phyloP scores from a whole-genome alignment of 2,888 invertebrate genomes.

The Tanytarsus gracilentus region DNA sequence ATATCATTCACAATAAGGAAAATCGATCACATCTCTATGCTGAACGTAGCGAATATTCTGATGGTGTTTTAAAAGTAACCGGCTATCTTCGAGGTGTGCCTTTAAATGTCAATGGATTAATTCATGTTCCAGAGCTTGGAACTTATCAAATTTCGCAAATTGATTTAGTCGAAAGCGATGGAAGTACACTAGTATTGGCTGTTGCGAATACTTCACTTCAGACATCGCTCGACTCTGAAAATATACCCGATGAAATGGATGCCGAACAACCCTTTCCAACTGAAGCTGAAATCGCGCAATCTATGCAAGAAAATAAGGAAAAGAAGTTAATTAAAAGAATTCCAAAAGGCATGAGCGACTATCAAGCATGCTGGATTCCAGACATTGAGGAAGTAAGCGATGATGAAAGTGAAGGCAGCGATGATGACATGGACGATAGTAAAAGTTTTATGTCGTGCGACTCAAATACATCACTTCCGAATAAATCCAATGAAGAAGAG shows the following conservation, averaged over 20 bases:
- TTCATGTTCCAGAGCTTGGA: constrained; percentile 88
- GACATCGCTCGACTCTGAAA: constrained; percentile 68
- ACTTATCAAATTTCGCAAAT: constrained; percentile 87
- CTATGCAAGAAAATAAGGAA: constrained; percentile 48
- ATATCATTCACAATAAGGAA: constrained; percentile 62
- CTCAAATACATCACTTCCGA: constrained; percentile 40
- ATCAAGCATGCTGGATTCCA: constrained; percentile 91
- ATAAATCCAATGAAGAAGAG: not conserved
- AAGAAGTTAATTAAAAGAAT: constrained; percentile 67
- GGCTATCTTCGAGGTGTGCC: constrained; percentile 80
- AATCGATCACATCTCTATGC: constrained; percentile 75
- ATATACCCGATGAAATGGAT: constrained; percentile 81
- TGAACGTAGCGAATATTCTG: constrained; percentile 63
- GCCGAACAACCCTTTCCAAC: constrained; percentile 97
- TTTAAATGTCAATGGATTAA: constrained; percentile 75
- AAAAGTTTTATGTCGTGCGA: constrained; percentile 41
- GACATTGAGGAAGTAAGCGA: constrained; percentile 55
- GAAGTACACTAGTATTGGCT: constrained; percentile 36
- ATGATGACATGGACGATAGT: constrained; percentile 30
- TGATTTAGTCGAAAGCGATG: constrained; percentile 45
- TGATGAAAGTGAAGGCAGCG: constrained; percentile 45
- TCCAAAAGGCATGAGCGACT: constrained; percentile 93
- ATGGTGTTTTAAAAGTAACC: constrained; percentile 60
- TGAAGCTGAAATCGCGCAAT: constrained; percentile 73
- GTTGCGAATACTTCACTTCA: constrained; percentile 59